phyloP scores from a whole-genome alignment of 2,888 invertebrate species.

The Chrysolina haemoptera region DNA sequence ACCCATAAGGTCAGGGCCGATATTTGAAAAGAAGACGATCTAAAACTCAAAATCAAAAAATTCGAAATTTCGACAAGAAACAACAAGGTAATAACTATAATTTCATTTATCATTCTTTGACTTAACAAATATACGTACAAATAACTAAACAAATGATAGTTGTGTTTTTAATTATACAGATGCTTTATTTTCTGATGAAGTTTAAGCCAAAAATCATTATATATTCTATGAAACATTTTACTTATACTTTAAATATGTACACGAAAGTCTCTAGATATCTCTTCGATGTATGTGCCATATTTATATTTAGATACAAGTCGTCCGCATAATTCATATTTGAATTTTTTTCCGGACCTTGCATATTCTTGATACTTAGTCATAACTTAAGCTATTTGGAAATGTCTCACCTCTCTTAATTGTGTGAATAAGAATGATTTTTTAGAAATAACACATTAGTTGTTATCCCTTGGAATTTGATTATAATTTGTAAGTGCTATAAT shows the following conservation, averaged over 20 bases:
- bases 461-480: too few species aligned
- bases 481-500: too few species aligned
- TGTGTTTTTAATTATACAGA: constrained; percentile 36
- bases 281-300: constrained; percentile 52
- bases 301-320: constrained; percentile 40
- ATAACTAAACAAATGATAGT: constrained; percentile 28
- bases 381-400: background rate
- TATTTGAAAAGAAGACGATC: too few species aligned
- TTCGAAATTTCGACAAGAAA: background rate
- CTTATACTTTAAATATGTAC: constrained; percentile 39
- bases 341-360: constrained; percentile 2
- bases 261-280: constrained; percentile 42
- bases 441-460: too few species aligned
- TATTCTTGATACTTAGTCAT: constrained; percentile 2
- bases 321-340: constrained; percentile 16
- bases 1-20: too few species aligned
- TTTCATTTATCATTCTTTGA: constrained; percentile 30
- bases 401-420: too few species aligned
- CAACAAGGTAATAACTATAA: constrained; percentile 3
- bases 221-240: constrained; percentile 50
- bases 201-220: constrained; percentile 47
- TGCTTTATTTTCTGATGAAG: constrained; percentile 46
- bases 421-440: too few species aligned
- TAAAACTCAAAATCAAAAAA: background rate
- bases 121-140: constrained; percentile 39